Evolutionary conservation across 2,113 vertebrate species (phyloP).

Genomic region (Todiramphus chloris): DNA sequence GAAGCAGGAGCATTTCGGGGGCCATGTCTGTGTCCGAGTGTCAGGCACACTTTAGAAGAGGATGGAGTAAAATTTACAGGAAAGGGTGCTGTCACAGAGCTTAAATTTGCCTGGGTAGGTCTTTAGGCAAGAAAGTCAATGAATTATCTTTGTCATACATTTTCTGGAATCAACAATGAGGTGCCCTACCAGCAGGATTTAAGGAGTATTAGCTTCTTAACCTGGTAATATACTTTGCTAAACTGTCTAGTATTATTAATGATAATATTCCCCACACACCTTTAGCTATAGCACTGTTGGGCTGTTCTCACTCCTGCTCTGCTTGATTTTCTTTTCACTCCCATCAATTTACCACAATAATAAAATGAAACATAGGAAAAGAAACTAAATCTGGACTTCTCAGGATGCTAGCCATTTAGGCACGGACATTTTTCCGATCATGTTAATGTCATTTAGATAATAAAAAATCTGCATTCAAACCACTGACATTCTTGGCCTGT

Average conservation of each 20-base stretch:
- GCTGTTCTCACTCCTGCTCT: background rate
- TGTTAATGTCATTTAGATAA: background rate
- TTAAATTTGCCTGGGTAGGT: background rate
- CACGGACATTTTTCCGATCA: background rate
- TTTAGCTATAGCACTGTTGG: background rate
- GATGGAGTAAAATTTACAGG: background rate
- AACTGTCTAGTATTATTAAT: background rate
- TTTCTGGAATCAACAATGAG: background rate
- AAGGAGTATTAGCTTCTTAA: background rate
- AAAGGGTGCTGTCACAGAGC: background rate
- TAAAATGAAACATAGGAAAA: background rate
- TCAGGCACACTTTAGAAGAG: background rate
- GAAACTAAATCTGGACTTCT: background rate
- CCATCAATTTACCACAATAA: background rate
- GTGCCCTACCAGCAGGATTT: background rate
- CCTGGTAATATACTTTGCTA: background rate
- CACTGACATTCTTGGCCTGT: background rate
- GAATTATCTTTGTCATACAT: background rate
- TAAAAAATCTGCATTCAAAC: background rate
- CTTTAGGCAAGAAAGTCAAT: background rate
- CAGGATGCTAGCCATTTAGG: background rate
- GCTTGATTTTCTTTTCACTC: background rate
- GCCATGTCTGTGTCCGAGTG: background rate
- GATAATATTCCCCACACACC: background rate
- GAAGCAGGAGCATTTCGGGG: background rate